phyloP scores from a whole-genome alignment of 1,140 invertebrate genomes.

The Tetramorium alpestre region DNA sequence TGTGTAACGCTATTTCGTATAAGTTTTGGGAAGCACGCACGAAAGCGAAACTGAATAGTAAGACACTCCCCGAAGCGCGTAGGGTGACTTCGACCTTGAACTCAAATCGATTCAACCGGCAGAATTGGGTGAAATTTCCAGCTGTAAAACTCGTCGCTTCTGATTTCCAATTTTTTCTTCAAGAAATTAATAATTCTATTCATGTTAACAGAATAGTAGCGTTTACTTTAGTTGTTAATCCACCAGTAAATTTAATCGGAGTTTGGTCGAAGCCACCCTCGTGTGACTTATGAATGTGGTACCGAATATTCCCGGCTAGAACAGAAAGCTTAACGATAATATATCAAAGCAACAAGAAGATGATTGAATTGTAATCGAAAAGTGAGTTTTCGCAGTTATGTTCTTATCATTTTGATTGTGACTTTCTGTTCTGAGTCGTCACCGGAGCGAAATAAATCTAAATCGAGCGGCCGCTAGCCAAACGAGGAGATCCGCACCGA shows the following conservation, averaged over 20 bases:
- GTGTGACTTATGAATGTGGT: background rate
- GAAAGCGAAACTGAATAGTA: background rate
- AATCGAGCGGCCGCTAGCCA: background rate
- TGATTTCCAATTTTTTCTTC: background rate
- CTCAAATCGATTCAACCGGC: background rate
- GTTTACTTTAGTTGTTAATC: background rate
- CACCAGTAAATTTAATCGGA: background rate
- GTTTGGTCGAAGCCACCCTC: background rate
- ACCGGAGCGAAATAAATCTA: background rate
- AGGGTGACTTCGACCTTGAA: background rate
- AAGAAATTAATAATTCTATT: background rate
- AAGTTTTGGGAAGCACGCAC: conserved; percentile 6
- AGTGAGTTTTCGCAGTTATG: too few species aligned
- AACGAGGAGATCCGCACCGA: background rate
- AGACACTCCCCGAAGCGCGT: background rate
- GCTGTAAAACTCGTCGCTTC: too few species aligned
- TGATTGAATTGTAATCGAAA: too few species aligned
- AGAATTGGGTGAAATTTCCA: background rate
- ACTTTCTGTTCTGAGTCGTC: background rate
- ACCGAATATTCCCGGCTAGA: background rate
- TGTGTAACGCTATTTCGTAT: conserved; percentile 24
- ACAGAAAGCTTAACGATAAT: too few species aligned
- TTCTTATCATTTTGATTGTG: too few species aligned
- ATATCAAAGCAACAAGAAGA: too few species aligned
- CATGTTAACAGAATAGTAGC: background rate